Base-by-base conservation (phyloP, 2,797 vertebrate genomes). In the Xerus rutilus region DNA sequence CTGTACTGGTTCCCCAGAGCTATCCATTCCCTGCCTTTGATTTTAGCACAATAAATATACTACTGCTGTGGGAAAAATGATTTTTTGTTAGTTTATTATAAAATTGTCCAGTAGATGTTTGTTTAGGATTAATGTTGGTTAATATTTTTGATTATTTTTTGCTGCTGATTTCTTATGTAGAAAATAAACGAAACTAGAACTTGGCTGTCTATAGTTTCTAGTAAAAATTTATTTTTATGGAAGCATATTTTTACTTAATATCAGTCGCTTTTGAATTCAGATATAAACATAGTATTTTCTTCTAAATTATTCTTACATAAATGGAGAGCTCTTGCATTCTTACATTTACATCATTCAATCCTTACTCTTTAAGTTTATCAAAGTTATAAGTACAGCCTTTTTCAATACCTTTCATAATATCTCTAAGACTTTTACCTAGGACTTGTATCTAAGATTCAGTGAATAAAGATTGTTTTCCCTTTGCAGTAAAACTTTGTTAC, bases 41-140 rank as follows among this genome's bases (percentile, higher is more conserved):
- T 93, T 96, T 96, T 82, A 96, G 92, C 97, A 98, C 96, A 98
- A 98, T 97, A 98, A 98, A 98, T 95, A 92, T 74, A 84, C 89
- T 90, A 89, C 73, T 96, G 78, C 92, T 95, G 54, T 97, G 96
- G 90, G 94, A 95, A 96, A 96, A 95, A 76, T 64, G 9, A 78
- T 91, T 94, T 93, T 76, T 90, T 47, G 84, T 93, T 96, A 86
- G 89, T 97, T 95, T 92, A 82, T 87, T 96, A 25, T 78, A 25
- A 92, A 88, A 86, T 78, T 85, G 25, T 81, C 49, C 87, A 62
- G 23, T 90, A 92, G 67, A 59, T 65, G 23, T 47, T 89, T 95
- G 72, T 69, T 92, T 86, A 57, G 96, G 8, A 59, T 59, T 9
- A 59, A 59, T 59, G 9, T 59, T 59, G 57, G 25, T 82, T 92